Conservation (phyloP, 2,113 vertebrate species). For the Ctenomys sociabilis region DNA sequence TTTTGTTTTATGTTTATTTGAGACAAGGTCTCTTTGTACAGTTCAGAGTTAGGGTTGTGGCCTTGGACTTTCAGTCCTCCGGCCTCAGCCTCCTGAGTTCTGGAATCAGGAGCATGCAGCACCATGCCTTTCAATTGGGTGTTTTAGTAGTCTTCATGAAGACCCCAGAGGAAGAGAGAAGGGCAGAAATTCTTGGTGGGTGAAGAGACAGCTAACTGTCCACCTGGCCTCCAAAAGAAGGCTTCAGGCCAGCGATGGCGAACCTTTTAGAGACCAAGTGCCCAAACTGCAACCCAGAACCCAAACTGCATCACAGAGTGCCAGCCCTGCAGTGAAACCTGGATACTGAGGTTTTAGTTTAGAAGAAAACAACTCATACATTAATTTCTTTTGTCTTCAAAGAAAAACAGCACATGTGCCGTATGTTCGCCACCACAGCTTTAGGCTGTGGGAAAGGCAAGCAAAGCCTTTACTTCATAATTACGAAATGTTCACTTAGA, state of each 20-base stretch:
- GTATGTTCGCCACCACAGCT: neutral
- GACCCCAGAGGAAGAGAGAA: neutral
- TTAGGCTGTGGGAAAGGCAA: conserved; percentile 6
- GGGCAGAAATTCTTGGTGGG: neutral
- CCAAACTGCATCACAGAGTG: neutral
- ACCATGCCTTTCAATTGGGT: neutral
- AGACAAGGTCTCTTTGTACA: neutral
- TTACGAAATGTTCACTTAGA: neutral
- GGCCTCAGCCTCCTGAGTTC: neutral
- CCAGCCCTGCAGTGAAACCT: neutral
- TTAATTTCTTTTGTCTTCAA: neutral
- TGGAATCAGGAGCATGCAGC: neutral
- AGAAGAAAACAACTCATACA: neutral
- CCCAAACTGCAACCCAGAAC: neutral
- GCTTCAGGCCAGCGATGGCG: neutral
- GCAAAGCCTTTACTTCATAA: neutral
- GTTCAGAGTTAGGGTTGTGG: neutral
- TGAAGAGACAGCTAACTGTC: neutral
- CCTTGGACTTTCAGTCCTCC: neutral
- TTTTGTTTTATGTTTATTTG: neutral
- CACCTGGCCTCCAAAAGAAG: neutral
- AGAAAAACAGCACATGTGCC: neutral
- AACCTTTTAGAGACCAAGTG: neutral
- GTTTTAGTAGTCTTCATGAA: neutral
- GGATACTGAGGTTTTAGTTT: neutral